Conservation (phyloP, 2,888 invertebrate species). For the Drosophila mayaguana region DNA sequence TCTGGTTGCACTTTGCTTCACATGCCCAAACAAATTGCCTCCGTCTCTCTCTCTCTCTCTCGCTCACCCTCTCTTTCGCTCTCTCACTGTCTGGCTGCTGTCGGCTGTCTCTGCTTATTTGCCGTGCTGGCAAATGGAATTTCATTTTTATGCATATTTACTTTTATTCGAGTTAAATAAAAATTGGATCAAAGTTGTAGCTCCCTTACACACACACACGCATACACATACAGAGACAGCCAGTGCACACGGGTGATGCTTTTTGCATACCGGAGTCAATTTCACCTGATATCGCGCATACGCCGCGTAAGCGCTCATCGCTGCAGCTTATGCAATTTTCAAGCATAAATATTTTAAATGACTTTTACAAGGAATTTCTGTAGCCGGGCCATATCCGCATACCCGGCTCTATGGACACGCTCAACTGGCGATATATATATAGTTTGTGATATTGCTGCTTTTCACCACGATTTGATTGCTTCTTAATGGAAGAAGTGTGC, state of each 20-base stretch:
- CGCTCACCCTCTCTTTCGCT: not conserved
- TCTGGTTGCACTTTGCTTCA: constrained; percentile 8
- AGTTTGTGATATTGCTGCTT: not conserved
- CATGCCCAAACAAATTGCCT: constrained; percentile 2
- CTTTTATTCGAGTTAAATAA: constrained; percentile 58
- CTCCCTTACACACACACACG: constrained; percentile 10
- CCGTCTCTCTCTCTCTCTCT: not conserved
- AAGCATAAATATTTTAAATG: constrained; percentile 61
- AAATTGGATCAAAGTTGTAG: constrained; percentile 59
- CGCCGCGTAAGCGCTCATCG: constrained; percentile 34
- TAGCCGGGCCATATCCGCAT: not conserved
- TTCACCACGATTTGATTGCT: constrained; percentile 27
- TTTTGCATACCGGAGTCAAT: constrained; percentile 45
- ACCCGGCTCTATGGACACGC: not conserved
- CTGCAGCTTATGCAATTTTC: constrained; percentile 55
- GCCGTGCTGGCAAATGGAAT: constrained; percentile 43
- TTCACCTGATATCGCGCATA: constrained; percentile 52
- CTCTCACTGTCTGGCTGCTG: not conserved
- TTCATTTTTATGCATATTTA: constrained; percentile 57
- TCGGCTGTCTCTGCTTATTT: constrained; percentile 2
- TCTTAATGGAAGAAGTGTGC: constrained; percentile 60
- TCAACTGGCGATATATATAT: not conserved
- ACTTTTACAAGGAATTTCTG: constrained; percentile 19
- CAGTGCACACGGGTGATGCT: constrained; percentile 2
- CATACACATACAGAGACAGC: not conserved